Evolutionary conservation across 1,140 invertebrate species (phyloP), one percentile per base, ranked within the genome.

Genomic region (Ganaspis sp.): DNA sequence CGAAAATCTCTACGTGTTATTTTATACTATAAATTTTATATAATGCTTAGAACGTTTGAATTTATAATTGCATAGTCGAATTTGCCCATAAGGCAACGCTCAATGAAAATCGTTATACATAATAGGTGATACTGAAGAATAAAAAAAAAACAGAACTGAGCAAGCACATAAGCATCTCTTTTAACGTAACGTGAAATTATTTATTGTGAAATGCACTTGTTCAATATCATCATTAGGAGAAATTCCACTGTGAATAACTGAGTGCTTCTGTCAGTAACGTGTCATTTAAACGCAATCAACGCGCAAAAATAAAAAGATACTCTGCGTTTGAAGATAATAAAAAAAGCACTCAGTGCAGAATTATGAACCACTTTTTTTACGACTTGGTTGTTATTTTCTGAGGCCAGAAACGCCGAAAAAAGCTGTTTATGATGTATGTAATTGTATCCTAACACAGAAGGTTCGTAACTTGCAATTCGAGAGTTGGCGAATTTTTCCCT

Each of bases 261-360:
- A 64, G 15, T 29, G 23, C 23, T 29, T 15, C 11, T 64, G 58
- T 64, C 58, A 64, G 58, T 29, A 64, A 64, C 58, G 15, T 64
- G 26, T 64, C 58, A 64, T 64, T 64, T 64, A n/a, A 64, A 64
- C 23, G 58, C 58, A 64, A 64, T 64, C 58, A 64, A 64, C 58
- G 58, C 58, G n/a, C 58, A 64, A 4, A 64, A n/a, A 64, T 29
- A 15, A 29, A 34, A 26, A 26, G 23, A 12, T 29, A 26, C 23
- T 26, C 3, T 4, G 21, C 19, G 4, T 9, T 58, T 26, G 12
- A 64, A 64, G 5, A 64, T 15, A 34, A 64, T n/a, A 64, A 64
- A 64, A 23, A 64, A 34, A 26, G 19, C n/a, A 29, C 15, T 29
- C 21, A 4, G n/a, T 49, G 17, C n/a, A 49, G 17, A 49, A 49